Percentiles rank a stretch among this genome's conserved stretches.
These are phyloP conservation scores for Toxotes jaculatrix DNA, from an alignment of 2,113 vertebrate species.

Conservation along the genomic window DNA sequence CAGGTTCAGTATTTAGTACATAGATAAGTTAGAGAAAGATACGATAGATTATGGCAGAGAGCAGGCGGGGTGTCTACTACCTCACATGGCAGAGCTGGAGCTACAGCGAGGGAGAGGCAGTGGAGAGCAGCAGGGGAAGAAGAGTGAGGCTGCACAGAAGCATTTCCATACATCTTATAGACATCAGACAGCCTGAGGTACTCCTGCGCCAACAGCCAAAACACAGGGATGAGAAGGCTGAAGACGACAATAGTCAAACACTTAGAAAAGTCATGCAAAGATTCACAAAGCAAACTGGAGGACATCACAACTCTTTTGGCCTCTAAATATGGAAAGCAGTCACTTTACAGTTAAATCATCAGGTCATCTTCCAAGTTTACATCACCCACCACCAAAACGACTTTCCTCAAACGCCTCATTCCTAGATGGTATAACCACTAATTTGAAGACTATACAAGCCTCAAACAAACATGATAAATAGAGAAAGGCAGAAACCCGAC, in stretches of 20 bases:
- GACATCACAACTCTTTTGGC: not conserved
- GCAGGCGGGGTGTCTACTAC: conserved; percentile 75
- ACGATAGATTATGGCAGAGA: conserved; percentile 1
- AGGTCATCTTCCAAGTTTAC: not conserved
- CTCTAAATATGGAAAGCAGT: not conserved
- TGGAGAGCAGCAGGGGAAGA: conserved; percentile 80
- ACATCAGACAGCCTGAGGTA: conserved; percentile 92
- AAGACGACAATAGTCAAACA: not conserved
- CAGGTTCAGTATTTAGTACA: not conserved
- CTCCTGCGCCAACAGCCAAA: conserved; percentile 83
- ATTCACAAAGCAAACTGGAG: conserved; percentile 32
- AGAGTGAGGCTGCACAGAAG: conserved; percentile 76
- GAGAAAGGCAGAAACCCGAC: not conserved
- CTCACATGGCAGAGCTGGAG: conserved; percentile 88
- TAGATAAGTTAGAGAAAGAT: not conserved
- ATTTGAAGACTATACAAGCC: not conserved
- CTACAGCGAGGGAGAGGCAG: conserved; percentile 85
- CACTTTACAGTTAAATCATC: not conserved
- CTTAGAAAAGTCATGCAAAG: conserved; percentile 38
- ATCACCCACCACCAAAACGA: not conserved
- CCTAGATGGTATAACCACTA: not conserved
- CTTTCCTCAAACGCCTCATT: not conserved
- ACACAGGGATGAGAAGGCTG: conserved; percentile 27
- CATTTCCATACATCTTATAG: conserved; percentile 89
- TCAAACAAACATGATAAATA: not conserved